phyloP scores from a whole-genome alignment of 2,797 vertebrate genomes.

The Ambastaia sidthimunki region DNA sequence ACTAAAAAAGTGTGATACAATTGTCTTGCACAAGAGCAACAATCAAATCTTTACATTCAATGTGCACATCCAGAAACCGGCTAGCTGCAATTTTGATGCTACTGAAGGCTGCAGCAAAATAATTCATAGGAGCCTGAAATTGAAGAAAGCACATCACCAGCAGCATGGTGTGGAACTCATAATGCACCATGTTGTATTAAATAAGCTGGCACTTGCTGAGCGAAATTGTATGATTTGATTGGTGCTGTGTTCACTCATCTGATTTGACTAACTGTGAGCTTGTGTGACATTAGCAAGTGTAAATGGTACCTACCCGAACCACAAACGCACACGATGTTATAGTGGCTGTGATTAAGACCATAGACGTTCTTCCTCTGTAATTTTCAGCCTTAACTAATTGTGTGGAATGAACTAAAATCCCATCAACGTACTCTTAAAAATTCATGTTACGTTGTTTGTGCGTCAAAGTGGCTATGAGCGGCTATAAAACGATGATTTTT shows the following conservation, averaged over 20 bases:
- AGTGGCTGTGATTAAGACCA: not conserved
- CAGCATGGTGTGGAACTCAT: constrained; percentile 69
- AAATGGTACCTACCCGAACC: not conserved
- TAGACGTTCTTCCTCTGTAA: not conserved
- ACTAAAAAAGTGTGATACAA: not conserved
- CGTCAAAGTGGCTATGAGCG: constrained; percentile 7
- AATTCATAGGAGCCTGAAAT: constrained; percentile 76
- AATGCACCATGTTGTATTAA: constrained; percentile 26
- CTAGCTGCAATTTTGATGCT: constrained; percentile 81
- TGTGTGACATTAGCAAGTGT: not conserved
- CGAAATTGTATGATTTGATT: constrained; percentile 19
- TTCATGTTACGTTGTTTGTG: not conserved
- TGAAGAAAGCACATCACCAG: constrained; percentile 65
- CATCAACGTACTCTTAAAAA: not conserved
- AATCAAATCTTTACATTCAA: constrained; percentile 74
- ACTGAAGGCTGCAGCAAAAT: constrained; percentile 79
- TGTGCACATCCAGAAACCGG: constrained; percentile 72
- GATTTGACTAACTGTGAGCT: not conserved
- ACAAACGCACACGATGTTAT: not conserved
- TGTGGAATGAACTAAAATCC: not conserved
- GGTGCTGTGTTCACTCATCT: not conserved
- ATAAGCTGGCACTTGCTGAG: constrained; percentile 1
- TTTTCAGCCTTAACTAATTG: constrained; percentile 8
- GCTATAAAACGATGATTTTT: not conserved
- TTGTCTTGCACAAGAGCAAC: constrained; percentile 6